Conservation (phyloP, 2,113 vertebrate species). For the Turdus rufiventris region DNA sequence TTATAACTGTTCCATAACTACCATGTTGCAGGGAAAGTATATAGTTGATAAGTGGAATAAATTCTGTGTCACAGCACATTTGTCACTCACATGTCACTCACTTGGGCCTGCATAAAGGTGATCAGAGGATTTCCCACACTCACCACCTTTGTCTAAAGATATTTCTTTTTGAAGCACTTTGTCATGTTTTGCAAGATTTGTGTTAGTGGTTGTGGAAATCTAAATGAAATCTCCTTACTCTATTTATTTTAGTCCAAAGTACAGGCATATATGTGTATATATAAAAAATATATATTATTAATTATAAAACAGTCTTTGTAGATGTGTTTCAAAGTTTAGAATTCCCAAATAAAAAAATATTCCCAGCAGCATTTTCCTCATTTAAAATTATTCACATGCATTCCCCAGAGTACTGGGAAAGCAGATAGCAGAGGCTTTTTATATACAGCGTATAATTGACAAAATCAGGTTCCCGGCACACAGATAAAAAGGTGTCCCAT, state of each 20-base stretch:
- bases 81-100: neutral
- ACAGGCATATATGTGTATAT: neutral
- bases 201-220: neutral
- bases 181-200: neutral
- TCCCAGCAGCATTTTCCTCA: constrained; percentile 20
- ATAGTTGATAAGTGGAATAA: neutral
- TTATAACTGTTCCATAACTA: neutral
- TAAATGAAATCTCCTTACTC: neutral
- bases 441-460: neutral
- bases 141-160: neutral
- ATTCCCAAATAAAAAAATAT: constrained; percentile 39
- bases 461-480: neutral
- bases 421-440: constrained; percentile 36
- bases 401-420: constrained; percentile 22
- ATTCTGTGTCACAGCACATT: neutral
- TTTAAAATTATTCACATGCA: constrained; percentile 17
- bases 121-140: neutral
- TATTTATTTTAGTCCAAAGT: constrained; percentile 1
- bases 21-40: neutral
- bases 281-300: neutral
- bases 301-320: neutral
- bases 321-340: neutral
- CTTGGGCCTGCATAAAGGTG: neutral
- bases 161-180: neutral
- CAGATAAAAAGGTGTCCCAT: neutral